Evolutionary conservation across 2,888 invertebrate genomes (phyloP), one percentile per base, ranked within the genome.

Genomic region (Mystacides longicornis): DNA sequence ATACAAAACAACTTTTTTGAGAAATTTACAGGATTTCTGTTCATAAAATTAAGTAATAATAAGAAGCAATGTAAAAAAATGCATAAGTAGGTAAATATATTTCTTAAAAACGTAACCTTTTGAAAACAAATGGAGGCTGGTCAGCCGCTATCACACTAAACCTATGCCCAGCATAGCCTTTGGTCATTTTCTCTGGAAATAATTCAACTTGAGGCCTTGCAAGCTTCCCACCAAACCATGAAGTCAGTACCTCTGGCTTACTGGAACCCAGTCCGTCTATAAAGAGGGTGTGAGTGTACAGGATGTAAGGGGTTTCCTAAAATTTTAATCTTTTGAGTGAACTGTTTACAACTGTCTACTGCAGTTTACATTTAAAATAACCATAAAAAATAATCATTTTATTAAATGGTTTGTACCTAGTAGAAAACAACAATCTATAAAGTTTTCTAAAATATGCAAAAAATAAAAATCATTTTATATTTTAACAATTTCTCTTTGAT

Each of bases 221-320:
- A 59, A 83, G 78, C 49, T 74, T 79, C 23, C 81, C 81, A 48
- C 78, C 79, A 1, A 79, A 71, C 88, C 89, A 90, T 23, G 88
- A 86, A 20, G 83, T 86, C 9, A 89, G 64, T 0, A 89, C 82
- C 20, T 79, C 65, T 0, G 87, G 81, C 49, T 69, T 70, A 65
- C 87, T 88, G 0, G 84, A 80, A 22, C 88, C 89, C 63, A 88
- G 71, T 2, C 87, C 87, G 68, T 89, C 88, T 1, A 80, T 77
- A 66, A 83, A 89, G 42, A 89, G 68, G 62, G 81, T 79, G 66
- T 89, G 89, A 0, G 88, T 88, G 66, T 86, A 89, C 50, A 89
- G 68, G 62, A 88, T 83, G 66, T 81, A 87, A 14, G 86, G 81
- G 1, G 81, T 74, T 71, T 85, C 85, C 82, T 85, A 62, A n/a